Percentiles rank a stretch among this genome's conserved stretches.
Conservation (phyloP, 2,888 invertebrate genomes). For the Dicyrtoma fusca region DNA sequence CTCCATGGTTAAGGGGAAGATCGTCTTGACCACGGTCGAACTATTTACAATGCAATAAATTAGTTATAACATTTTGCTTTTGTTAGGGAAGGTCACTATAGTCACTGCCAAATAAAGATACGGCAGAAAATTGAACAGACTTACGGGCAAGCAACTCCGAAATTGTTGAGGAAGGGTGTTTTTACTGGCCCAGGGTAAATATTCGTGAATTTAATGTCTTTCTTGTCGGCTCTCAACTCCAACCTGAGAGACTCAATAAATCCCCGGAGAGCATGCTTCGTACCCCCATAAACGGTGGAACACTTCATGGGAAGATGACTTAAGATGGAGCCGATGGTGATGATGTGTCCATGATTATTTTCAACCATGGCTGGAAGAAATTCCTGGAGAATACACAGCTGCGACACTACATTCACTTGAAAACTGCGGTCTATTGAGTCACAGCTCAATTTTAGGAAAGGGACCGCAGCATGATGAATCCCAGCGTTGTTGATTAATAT, state of each 20-base stretch:
- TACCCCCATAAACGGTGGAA: constrained; percentile 67
- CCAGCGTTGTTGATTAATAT: constrained; percentile 81
- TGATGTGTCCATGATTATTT: constrained; percentile 65
- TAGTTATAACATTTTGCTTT: too few relatives aligned
- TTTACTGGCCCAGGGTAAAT: constrained; percentile 69
- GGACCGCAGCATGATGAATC: constrained; percentile 67
- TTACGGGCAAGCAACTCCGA: constrained; percentile 60
- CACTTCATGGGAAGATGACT: constrained; percentile 66
- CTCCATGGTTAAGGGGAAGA: constrained; percentile 64
- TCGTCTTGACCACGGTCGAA: too few relatives aligned
- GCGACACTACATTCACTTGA: constrained; percentile 67
- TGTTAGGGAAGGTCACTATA: too few relatives aligned
- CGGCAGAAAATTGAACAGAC: too few relatives aligned
- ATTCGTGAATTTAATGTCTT: constrained; percentile 66
- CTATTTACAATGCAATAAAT: too few relatives aligned
- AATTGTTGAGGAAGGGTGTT: constrained; percentile 64
- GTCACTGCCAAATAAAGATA: too few relatives aligned
- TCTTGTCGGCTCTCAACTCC: constrained; percentile 64
- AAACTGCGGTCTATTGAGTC: constrained; percentile 68
- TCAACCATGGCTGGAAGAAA: constrained; percentile 68
- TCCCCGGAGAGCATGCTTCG: constrained; percentile 71
- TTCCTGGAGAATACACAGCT: constrained; percentile 68
- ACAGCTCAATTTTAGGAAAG: constrained; percentile 68
- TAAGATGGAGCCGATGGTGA: constrained; percentile 68
- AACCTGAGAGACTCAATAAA: constrained; percentile 68